phyloP scores from a whole-genome alignment of 2,797 vertebrate species.

The Babyrousa celebensis region DNA sequence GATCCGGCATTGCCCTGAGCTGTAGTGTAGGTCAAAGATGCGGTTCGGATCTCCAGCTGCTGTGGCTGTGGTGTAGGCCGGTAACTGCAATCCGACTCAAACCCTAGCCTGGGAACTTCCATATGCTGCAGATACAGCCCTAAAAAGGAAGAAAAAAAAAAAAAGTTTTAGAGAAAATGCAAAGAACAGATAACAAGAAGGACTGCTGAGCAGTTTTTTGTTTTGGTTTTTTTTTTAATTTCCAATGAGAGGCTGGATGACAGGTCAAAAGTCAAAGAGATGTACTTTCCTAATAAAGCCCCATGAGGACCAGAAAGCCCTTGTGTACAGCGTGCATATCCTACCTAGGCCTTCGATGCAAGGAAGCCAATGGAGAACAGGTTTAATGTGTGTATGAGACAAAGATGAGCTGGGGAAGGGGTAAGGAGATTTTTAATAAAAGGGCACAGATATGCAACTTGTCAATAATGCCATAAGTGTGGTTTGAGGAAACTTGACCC shows the following conservation, averaged over 20 bases:
- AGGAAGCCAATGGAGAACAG: slow-evolving; percentile 8
- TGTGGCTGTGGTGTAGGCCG: too few species aligned
- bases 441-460: neutral
- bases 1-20: too few species aligned
- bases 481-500: neutral
- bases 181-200: neutral
- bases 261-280: slow-evolving; percentile 51
- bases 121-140: too few species aligned
- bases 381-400: neutral
- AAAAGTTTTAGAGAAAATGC: neutral
- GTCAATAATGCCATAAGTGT: neutral
- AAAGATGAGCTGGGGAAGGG: neutral
- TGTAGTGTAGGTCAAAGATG: too few species aligned
- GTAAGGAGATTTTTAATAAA: neutral
- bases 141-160: too few species aligned
- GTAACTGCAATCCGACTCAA: too few species aligned
- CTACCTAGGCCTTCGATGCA: neutral
- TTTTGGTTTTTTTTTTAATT: neutral
- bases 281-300: neutral
- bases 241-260: neutral
- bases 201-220: neutral
- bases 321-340: neutral
- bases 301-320: neutral
- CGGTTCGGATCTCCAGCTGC: too few species aligned
- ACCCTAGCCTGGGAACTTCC: too few species aligned